These are phyloP conservation scores for Xestobium rufovillosum DNA, from an alignment of 2,888 invertebrate genomes.

Conservation along the genomic window DNA sequence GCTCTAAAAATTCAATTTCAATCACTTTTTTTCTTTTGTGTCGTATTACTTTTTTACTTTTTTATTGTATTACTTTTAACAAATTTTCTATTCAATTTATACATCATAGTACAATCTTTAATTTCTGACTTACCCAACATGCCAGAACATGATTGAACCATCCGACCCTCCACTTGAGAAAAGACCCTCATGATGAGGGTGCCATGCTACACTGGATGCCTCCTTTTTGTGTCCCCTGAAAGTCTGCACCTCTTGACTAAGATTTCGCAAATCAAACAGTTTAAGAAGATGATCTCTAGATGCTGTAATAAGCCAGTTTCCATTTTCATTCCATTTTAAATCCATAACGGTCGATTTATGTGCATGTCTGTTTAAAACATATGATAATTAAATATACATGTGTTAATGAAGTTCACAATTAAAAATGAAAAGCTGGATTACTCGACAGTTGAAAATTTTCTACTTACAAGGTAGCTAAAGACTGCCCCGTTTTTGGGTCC, in stretches of 20 bases:
- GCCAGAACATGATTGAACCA: slow-evolving; percentile 98
- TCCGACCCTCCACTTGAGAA: slow-evolving; percentile 99
- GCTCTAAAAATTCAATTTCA: slow-evolving; percentile 61
- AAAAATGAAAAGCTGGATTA: no score
- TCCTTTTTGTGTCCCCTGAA: slow-evolving; percentile 99
- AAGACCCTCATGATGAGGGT: slow-evolving; percentile 93
- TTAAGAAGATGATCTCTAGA: slow-evolving; percentile 96
- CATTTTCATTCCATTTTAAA: slow-evolving; percentile 98
- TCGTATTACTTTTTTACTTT: background rate
- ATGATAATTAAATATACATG: background rate
- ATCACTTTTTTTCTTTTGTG: background rate
- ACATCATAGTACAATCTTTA: background rate
- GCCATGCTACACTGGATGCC: slow-evolving; percentile 95
- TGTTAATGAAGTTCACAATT: slow-evolving; percentile 4
- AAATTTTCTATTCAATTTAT: background rate
- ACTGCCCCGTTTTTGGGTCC: slow-evolving; percentile 96
- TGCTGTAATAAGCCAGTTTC: slow-evolving; percentile 98
- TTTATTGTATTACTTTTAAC: background rate
- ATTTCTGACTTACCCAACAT: slow-evolving; percentile 70
- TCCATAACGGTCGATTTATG: slow-evolving; percentile 99
- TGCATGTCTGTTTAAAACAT: slow-evolving; percentile 63
- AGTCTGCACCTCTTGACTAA: slow-evolving; percentile 91
- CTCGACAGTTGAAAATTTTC: background rate
- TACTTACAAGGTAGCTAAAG: slow-evolving; percentile 84
- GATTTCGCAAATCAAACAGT: slow-evolving; percentile 93